phyloP scores from a whole-genome alignment of 53 echinoderm and acorn worm species.

The Luidia sarsii region DNA sequence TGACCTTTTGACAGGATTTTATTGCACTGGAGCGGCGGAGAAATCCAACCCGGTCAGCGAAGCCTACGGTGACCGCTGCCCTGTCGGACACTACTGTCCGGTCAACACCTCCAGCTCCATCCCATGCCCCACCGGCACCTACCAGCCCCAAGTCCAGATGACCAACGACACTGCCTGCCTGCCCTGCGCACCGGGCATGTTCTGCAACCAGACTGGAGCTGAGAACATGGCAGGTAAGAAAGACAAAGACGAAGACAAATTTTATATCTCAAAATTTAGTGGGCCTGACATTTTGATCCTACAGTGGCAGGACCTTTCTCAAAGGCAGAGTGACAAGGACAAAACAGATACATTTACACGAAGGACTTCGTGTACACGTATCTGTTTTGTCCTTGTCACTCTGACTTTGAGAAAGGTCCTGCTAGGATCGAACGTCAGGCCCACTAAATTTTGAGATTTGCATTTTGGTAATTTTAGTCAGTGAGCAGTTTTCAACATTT shows the following conservation, averaged over 20 bases:
- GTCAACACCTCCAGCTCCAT: conserved; percentile 73
- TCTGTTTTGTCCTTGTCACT: too few species aligned
- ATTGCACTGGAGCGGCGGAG: conserved; percentile 76
- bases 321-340: too few species aligned
- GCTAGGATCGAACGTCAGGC: too few species aligned
- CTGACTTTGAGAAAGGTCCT: too few species aligned
- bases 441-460: too few species aligned
- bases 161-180: conserved; percentile 88
- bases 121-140: conserved; percentile 76
- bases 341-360: too few species aligned
- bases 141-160: conserved; percentile 85
- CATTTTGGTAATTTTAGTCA: too few species aligned
- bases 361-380: too few species aligned
- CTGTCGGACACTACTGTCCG: conserved; percentile 94
- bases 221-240: conserved; percentile 77
- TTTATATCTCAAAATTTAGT: too few species aligned
- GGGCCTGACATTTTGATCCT: too few species aligned
- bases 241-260: not conserved
- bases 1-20: conserved; percentile 80
- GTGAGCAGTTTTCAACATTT: too few species aligned
- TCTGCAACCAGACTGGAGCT: conserved; percentile 80
- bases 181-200: conserved; percentile 91
- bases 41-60: conserved; percentile 82
- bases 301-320: too few species aligned
- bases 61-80: conserved; percentile 83